phyloP scores from a whole-genome alignment of 2,797 vertebrate species.

The Leptodactylus fallax region DNA sequence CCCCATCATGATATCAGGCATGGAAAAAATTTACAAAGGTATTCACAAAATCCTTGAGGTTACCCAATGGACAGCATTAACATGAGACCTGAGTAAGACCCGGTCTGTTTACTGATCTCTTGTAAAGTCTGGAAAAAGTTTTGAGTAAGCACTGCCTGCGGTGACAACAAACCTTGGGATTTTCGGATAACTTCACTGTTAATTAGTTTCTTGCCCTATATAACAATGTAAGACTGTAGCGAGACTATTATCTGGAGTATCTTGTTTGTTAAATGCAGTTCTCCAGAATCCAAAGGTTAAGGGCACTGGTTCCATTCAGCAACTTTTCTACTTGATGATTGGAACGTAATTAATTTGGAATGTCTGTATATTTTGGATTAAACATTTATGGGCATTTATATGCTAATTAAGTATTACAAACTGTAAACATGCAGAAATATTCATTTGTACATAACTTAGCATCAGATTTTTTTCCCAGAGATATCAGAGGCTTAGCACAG shows the following conservation, averaged over 20 bases:
- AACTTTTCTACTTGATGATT: slow-evolving; percentile 49
- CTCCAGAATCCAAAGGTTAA: slow-evolving; percentile 36
- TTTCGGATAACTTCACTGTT: slow-evolving; percentile 9
- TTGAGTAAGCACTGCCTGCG: neutral
- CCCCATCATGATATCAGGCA: neutral
- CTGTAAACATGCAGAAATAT: slow-evolving; percentile 61
- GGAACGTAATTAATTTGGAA: slow-evolving; percentile 58
- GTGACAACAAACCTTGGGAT: neutral
- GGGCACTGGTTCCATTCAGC: slow-evolving; percentile 24
- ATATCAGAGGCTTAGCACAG: slow-evolving; percentile 56
- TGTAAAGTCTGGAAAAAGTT: neutral
- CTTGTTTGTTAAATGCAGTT: slow-evolving; percentile 23
- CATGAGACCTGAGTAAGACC: neutral
- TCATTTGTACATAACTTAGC: slow-evolving; percentile 60
- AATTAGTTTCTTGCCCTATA: slow-evolving; percentile 30
- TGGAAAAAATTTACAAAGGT: neutral
- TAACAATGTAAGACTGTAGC: neutral
- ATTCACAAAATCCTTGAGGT: neutral
- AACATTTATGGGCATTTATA: slow-evolving; percentile 57
- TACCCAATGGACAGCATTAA: neutral
- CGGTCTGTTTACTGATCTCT: neutral
- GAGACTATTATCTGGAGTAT: slow-evolving; percentile 9
- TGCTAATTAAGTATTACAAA: slow-evolving; percentile 61
- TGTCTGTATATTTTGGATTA: slow-evolving; percentile 60
- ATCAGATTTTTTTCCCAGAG: slow-evolving; percentile 56